phyloP scores from a whole-genome alignment of 2,888 invertebrate genomes.

The Mactromeris polynyma region DNA sequence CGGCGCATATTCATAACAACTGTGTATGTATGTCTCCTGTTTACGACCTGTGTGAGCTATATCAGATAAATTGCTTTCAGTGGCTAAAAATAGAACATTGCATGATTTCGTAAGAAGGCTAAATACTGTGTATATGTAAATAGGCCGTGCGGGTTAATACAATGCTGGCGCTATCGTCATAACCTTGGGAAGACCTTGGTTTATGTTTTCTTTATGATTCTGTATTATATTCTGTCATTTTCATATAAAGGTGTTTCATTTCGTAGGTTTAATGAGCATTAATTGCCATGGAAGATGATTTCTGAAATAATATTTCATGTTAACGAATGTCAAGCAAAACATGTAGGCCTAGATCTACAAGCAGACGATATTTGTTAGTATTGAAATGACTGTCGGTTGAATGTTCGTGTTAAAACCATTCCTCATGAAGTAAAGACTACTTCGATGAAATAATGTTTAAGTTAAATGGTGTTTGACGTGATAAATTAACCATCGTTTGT shows the following conservation, averaged over 20 bases:
- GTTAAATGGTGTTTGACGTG: background rate
- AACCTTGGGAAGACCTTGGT: background rate
- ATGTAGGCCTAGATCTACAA: background rate
- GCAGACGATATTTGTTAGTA: conserved; percentile 8
- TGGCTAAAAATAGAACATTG: conserved; percentile 58
- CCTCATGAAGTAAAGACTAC: background rate
- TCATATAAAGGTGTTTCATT: background rate
- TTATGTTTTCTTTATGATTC: background rate
- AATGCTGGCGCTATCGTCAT: background rate
- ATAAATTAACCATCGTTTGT: background rate
- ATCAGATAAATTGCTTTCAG: conserved; percentile 62
- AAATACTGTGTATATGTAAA: conserved; percentile 14
- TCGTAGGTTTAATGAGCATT: background rate
- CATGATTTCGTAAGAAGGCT: conserved; percentile 36
- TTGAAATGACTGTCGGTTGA: background rate
- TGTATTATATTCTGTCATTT: background rate
- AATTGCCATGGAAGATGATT: background rate
- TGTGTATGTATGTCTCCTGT: conserved; percentile 52
- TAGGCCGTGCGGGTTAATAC: background rate
- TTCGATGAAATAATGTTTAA: background rate
- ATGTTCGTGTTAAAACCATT: background rate
- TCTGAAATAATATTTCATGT: too few relatives aligned
- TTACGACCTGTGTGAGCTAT: conserved; percentile 56
- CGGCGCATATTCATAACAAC: conserved; percentile 43
- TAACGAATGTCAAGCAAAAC: too few relatives aligned